These are phyloP conservation scores for Leptinotarsa haldemani DNA, from an alignment of 2,888 invertebrate genomes.

Conservation along the genomic window DNA sequence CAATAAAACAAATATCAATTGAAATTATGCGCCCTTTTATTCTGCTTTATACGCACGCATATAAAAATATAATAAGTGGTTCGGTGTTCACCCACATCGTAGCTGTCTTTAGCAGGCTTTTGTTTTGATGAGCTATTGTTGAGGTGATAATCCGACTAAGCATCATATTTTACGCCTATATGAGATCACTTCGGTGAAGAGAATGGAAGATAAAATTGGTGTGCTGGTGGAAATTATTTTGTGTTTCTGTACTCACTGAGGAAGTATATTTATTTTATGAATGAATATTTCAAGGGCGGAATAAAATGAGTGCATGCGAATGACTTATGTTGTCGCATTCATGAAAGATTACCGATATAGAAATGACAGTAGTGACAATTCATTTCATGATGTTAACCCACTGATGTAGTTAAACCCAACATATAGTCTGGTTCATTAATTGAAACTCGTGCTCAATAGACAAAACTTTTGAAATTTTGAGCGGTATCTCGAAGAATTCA, in stretches of 20 bases:
- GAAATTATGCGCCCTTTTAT: not conserved
- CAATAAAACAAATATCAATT: not conserved
- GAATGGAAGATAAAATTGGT: not conserved
- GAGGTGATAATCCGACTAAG: constrained; percentile 1
- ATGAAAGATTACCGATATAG: no score
- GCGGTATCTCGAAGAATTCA: no score
- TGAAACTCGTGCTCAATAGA: no score
- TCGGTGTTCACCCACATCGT: constrained; percentile 15
- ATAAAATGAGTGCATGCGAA: no score
- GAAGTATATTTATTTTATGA: not conserved
- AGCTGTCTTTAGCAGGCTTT: constrained; percentile 15
- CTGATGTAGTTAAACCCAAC: no score
- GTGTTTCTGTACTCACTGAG: not conserved
- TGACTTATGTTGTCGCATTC: no score
- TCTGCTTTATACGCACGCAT: not conserved
- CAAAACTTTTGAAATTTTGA: no score
- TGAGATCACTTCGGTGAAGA: constrained; percentile 6
- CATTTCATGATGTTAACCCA: no score
- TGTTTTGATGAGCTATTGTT: constrained; percentile 17
- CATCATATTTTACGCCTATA: constrained; percentile 17
- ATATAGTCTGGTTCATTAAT: no score
- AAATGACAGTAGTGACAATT: no score
- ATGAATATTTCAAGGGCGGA: not conserved
- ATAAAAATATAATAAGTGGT: constrained; percentile 10
- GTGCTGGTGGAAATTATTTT: constrained; percentile 2